These are phyloP conservation scores for Ceratosolen fusciceps DNA, from an alignment of 1,140 invertebrate genomes.

Conservation along the genomic window DNA sequence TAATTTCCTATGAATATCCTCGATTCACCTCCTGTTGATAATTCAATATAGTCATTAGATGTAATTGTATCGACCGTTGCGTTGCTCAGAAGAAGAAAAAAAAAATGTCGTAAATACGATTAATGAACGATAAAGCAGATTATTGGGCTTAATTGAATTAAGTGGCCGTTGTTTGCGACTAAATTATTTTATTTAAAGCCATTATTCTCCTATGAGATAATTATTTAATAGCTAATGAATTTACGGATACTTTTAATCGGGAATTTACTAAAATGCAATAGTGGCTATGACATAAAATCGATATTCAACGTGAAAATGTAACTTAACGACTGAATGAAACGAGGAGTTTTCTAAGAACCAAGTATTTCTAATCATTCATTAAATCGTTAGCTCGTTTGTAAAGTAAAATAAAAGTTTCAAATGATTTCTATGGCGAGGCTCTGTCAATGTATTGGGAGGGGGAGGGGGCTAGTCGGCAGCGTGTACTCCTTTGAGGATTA, in stretches of 20 bases:
- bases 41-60: not conserved
- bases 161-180: not conserved
- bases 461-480: no score
- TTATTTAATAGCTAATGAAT: not conserved
- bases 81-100: no score
- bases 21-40: not conserved
- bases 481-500: no score
- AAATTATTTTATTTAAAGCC: slow-evolving; percentile 9
- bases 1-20: not conserved
- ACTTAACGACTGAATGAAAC: slow-evolving; percentile 21
- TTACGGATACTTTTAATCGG: not conserved
- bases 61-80: not conserved
- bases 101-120: no score
- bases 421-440: not conserved
- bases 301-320: slow-evolving; percentile 5
- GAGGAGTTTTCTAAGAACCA: slow-evolving; percentile 5
- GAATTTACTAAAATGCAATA: not conserved
- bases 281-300: not conserved
- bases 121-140: not conserved
- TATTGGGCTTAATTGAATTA: not conserved
- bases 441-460: not conserved
- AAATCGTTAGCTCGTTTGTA: not conserved
- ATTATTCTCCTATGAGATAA: not conserved
- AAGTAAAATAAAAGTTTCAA: not conserved
- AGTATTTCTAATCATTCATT: not conserved